A percentile compares a stretch with the other conserved stretches of the same genome.
These are phyloP conservation scores for Propithecus perrieri DNA, from an alignment of 2,797 vertebrate species.

Conservation along the genomic window DNA sequence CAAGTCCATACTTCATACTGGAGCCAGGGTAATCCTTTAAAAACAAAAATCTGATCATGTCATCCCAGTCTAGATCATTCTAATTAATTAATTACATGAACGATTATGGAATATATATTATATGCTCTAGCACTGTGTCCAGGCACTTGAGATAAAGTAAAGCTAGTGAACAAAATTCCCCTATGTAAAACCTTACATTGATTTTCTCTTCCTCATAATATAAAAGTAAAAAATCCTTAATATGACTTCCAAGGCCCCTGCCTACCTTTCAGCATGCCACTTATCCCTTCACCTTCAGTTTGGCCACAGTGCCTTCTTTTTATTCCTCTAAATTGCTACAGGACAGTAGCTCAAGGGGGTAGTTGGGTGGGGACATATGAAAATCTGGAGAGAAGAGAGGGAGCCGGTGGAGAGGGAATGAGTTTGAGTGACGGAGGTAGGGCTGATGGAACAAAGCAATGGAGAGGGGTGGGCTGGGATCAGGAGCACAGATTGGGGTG, in stretches of 20 bases:
- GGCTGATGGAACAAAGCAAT: neutral
- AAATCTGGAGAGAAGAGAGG: neutral
- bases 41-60: constrained; percentile 14
- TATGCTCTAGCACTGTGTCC: neutral
- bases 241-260: neutral
- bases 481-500: neutral
- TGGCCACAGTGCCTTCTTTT: neutral
- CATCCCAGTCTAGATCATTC: neutral
- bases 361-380: neutral
- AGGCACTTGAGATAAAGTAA: neutral
- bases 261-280: neutral
- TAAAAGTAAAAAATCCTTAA: neutral
- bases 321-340: neutral
- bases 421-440: neutral
- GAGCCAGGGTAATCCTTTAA: neutral
- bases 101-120: neutral
- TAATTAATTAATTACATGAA: neutral
- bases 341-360: neutral
- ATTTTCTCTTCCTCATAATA: constrained; percentile 6
- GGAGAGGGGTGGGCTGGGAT: neutral
- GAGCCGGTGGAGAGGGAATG: neutral
- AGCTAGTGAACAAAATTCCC: constrained; percentile 10
- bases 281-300: neutral
- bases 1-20: neutral
- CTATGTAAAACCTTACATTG: neutral